phyloP scores from a whole-genome alignment of 2,113 vertebrate genomes.

The Silurus glanis region DNA sequence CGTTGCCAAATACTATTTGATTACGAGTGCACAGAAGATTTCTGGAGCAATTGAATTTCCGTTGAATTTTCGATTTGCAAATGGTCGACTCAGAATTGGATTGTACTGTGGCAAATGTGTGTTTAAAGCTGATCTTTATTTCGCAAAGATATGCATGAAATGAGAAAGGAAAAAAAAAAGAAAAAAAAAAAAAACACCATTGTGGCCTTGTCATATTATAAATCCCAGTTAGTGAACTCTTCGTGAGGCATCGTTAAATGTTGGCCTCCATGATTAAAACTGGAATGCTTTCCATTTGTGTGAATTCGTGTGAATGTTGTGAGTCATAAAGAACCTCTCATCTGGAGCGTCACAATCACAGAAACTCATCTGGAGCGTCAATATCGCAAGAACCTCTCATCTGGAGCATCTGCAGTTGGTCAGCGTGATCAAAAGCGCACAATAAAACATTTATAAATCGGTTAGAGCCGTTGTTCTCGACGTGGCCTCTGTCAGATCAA shows the following conservation, averaged over 20 bases:
- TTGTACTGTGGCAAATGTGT: background rate
- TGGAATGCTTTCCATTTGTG: slow-evolving; percentile 10
- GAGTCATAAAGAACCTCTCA: slow-evolving; percentile 4
- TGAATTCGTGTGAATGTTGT: background rate
- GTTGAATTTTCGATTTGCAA: background rate
- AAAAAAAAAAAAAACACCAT: background rate
- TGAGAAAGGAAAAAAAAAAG: background rate
- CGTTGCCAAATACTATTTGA: background rate
- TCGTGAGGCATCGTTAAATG: background rate
- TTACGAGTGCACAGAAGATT: background rate
- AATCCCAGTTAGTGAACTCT: background rate
- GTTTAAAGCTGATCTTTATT: background rate
- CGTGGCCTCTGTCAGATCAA: background rate
- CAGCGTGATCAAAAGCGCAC: slow-evolving; percentile 5
- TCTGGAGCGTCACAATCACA: slow-evolving; percentile 4
- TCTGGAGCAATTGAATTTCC: background rate
- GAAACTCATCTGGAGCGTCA: slow-evolving; percentile 24
- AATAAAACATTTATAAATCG: slow-evolving; percentile 7
- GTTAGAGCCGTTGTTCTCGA: background rate
- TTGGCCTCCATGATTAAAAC: background rate
- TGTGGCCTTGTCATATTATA: background rate
- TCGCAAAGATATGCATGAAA: background rate
- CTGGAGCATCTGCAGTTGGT: slow-evolving; percentile 20
- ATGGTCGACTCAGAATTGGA: background rate
- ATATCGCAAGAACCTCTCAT: background rate